Evolutionary conservation across 2,113 vertebrate genomes (phyloP).

Genomic region (Ictalurus punctatus): DNA sequence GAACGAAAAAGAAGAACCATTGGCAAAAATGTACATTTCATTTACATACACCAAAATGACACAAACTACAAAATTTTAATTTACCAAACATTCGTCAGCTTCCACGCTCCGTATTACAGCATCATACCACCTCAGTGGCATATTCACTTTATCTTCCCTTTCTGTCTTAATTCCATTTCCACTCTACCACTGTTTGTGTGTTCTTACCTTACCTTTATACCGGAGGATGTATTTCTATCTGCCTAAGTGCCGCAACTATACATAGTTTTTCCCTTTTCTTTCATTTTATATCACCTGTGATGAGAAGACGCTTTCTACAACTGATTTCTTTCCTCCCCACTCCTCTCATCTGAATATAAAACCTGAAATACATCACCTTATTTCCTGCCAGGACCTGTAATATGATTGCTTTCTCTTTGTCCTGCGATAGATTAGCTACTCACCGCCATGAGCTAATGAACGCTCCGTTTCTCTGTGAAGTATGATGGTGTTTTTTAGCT

Average conservation of each 20-base stretch:
- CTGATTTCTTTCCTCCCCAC: neutral
- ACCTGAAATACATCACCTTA: conserved; percentile 12
- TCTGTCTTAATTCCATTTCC: conserved; percentile 21
- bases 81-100: neutral
- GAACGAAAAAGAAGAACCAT: too few relatives aligned
- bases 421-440: neutral
- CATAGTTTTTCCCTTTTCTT: neutral
- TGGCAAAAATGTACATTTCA: neutral
- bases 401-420: conserved; percentile 1
- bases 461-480: neutral
- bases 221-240: neutral
- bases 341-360: conserved; percentile 15
- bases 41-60: too few relatives aligned
- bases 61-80: neutral
- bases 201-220: too few relatives aligned
- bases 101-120: neutral
- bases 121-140: neutral
- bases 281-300: conserved; percentile 14
- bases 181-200: neutral
- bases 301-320: neutral
- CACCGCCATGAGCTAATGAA: conserved; percentile 4
- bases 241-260: neutral
- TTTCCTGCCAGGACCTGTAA: neutral
- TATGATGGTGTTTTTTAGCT: neutral
- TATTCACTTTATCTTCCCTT: neutral